phyloP scores from a whole-genome alignment of 2,888 invertebrate genomes.

The Anorthoa munda region DNA sequence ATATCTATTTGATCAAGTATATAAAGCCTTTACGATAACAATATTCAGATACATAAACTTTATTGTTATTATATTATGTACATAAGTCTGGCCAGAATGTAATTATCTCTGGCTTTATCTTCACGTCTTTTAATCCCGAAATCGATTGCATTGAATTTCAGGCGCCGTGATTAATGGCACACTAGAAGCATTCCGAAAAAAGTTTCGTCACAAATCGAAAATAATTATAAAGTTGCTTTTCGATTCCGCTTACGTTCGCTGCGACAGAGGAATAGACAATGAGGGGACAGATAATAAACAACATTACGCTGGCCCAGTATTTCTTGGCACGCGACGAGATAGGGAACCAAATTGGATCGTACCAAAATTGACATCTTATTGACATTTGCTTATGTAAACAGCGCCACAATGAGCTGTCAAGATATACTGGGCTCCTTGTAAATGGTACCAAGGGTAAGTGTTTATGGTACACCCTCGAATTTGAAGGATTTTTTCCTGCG shows the following conservation, averaged over 20 bases:
- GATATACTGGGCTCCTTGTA: slow-evolving; percentile 16
- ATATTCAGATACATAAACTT: slow-evolving; percentile 18
- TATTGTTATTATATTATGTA: slow-evolving; percentile 22
- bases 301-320: slow-evolving; percentile 33
- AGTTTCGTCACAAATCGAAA: slow-evolving; percentile 72
- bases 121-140: slow-evolving; percentile 54
- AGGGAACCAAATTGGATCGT: slow-evolving; percentile 32
- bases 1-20: slow-evolving; percentile 16
- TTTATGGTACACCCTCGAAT: slow-evolving; percentile 51
- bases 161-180: slow-evolving; percentile 66
- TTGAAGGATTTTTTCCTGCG: slow-evolving; percentile 47
- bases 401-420: slow-evolving; percentile 19
- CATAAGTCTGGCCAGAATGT: slow-evolving; percentile 9
- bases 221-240: slow-evolving; percentile 77
- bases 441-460: slow-evolving; percentile 43
- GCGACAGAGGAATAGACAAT: slow-evolving; percentile 69
- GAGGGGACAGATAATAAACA: slow-evolving; percentile 65
- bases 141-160: slow-evolving; percentile 67
- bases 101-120: slow-evolving; percentile 31
- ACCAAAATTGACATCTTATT: slow-evolving; percentile 44
- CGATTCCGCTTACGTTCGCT: slow-evolving; percentile 64
- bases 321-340: slow-evolving; percentile 27
- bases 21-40: slow-evolving; percentile 12
- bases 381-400: slow-evolving; percentile 27
- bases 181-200: slow-evolving; percentile 68